These are phyloP conservation scores for Artibeus jamaicensis DNA, from an alignment of 2,797 vertebrate species.

Conservation along the genomic window DNA sequence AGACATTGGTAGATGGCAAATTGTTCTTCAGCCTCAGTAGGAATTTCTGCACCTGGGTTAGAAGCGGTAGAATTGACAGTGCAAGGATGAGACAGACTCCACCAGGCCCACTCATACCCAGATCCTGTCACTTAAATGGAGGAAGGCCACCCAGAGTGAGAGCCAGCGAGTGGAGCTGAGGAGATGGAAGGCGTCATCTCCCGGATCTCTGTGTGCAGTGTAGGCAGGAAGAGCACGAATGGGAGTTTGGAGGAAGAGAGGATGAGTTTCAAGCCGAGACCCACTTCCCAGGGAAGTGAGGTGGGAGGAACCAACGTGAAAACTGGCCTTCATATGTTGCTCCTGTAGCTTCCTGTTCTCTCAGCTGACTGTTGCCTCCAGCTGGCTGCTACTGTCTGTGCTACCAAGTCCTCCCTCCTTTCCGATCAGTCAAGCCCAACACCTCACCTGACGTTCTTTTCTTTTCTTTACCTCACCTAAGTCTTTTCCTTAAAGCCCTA, in stretches of 20 bases:
- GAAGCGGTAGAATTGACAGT: rapidly evolving
- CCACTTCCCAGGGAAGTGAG: neutral
- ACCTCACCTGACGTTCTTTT: neutral
- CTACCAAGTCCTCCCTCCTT: neutral
- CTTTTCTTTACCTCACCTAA: neutral
- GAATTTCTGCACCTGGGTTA: conserved; percentile 79
- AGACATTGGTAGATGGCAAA: conserved; percentile 75
- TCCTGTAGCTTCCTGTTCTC: neutral
- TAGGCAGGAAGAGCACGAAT: neutral
- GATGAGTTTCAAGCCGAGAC: neutral
- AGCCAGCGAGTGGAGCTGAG: neutral
- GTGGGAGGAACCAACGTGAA: neutral
- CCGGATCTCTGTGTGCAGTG: neutral
- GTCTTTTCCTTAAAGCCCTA: neutral
- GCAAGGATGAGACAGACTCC: neutral
- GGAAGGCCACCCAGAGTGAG: neutral
- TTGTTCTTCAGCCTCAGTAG: conserved; percentile 76
- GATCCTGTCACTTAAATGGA: neutral
- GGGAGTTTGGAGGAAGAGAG: neutral
- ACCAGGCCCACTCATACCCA: neutral
- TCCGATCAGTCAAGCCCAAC: neutral
- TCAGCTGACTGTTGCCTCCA: neutral
- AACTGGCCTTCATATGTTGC: neutral
- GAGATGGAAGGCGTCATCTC: neutral
- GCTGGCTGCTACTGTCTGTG: neutral